Evolutionary conservation across 2,888 invertebrate genomes (phyloP).

Genomic region (Ennomos erosarius): DNA sequence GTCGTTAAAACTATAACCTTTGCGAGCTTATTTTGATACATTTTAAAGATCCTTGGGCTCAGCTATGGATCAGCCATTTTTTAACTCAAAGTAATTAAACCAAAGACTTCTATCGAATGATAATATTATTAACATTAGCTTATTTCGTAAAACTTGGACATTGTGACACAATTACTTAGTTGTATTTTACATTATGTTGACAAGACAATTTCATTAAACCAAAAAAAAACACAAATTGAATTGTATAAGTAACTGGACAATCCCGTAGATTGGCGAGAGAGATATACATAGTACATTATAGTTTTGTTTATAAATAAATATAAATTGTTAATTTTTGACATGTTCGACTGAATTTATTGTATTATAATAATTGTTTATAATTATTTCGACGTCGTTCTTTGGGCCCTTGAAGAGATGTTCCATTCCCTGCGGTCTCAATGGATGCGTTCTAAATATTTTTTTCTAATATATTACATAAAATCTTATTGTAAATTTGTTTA

Average conservation of each 20-base stretch:
- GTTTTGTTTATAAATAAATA: slow-evolving; percentile 75
- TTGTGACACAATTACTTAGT: slow-evolving; percentile 64
- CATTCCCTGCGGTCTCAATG: slow-evolving; percentile 39
- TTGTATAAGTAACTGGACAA: slow-evolving; percentile 42
- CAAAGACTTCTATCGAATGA: not conserved
- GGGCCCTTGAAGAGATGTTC: slow-evolving; percentile 47
- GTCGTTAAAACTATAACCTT: too few species aligned
- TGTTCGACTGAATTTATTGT: slow-evolving; percentile 73
- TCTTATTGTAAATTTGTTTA: slow-evolving; percentile 79
- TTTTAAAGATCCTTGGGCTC: too few species aligned
- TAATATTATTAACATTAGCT: slow-evolving; percentile 4
- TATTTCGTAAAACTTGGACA: slow-evolving; percentile 32
- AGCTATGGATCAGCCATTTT: too few species aligned
- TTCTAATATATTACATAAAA: slow-evolving; percentile 65
- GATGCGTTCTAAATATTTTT: slow-evolving; percentile 48
- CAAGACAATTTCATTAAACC: slow-evolving; percentile 60
- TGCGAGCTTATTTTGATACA: too few species aligned
- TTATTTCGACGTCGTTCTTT: slow-evolving; percentile 32
- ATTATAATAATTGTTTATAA: slow-evolving; percentile 58
- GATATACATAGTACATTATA: slow-evolving; percentile 61
- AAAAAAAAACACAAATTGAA: slow-evolving; percentile 59
- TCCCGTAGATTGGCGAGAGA: slow-evolving; percentile 17
- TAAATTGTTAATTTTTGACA: slow-evolving; percentile 77
- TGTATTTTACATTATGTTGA: slow-evolving; percentile 68
- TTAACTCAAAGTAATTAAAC: not conserved